Percentiles rank a stretch among this genome's conserved stretches.
Evolutionary conservation across 2,113 vertebrate genomes (phyloP).

Genomic region (Acanthisitta chloris): DNA sequence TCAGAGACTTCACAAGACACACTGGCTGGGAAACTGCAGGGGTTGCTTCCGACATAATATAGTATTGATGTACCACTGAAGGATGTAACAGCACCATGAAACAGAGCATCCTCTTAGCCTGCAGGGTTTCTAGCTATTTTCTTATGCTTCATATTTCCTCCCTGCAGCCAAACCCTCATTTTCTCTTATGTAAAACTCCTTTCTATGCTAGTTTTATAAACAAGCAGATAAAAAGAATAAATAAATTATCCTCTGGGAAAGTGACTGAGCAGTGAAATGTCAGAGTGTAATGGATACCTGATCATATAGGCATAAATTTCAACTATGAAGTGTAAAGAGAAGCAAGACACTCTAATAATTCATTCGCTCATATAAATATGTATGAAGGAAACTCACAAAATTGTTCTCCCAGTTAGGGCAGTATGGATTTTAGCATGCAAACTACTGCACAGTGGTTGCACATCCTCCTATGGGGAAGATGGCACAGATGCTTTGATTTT

Average conservation of each 20-base stretch:
- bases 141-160: background rate
- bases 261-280: background rate
- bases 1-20: constrained; percentile 45
- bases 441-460: background rate
- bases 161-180: background rate
- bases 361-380: constrained; percentile 32
- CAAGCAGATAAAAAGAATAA: constrained; percentile 45
- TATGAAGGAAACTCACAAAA: constrained; percentile 7
- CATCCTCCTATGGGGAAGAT: background rate
- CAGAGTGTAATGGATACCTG: constrained; percentile 20
- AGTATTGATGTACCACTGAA: constrained; percentile 31
- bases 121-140: constrained; percentile 42
- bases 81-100: constrained; percentile 24
- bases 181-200: constrained; percentile 2
- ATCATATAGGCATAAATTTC: constrained; percentile 24
- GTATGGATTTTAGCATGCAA: background rate
- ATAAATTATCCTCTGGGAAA: constrained; percentile 24
- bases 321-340: constrained; percentile 21
- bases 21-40: constrained; percentile 41
- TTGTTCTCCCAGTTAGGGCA: background rate
- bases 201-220: constrained; percentile 11
- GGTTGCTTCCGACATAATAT: constrained; percentile 21
- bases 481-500: background rate
- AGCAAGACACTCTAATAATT: constrained; percentile 13
- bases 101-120: constrained; percentile 20